Conservation (phyloP, 2,888 invertebrate species). For the Aquatica leii region DNA sequence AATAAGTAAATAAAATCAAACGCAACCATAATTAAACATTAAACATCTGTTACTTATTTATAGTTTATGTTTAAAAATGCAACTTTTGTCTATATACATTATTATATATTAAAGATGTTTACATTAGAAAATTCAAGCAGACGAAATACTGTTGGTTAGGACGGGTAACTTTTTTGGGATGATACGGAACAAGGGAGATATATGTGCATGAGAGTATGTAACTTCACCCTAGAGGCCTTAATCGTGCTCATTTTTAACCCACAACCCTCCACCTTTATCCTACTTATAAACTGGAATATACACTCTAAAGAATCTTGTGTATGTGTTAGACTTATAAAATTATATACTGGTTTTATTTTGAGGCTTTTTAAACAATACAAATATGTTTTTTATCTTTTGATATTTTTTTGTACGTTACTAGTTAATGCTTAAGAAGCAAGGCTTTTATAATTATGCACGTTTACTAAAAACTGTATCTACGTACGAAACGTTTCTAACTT, state of each 20-base stretch:
- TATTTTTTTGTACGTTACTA: too few species aligned
- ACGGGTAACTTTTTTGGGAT: constrained; percentile 39
- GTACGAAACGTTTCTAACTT: neutral
- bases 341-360: constrained; percentile 30
- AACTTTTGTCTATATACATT: neutral
- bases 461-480: too few species aligned
- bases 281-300: constrained; percentile 46
- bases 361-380: too few species aligned
- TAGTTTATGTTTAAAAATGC: too few species aligned
- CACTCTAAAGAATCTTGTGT: constrained; percentile 37
- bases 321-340: constrained; percentile 33
- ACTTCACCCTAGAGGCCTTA: constrained; percentile 52
- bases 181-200: constrained; percentile 45
- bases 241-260: constrained; percentile 54
- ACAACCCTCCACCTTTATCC: constrained; percentile 45
- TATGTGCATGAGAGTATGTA: constrained; percentile 50
- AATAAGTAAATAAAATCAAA: too few species aligned
- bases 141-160: constrained; percentile 40
- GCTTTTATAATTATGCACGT: too few species aligned
- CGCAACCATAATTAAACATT: too few species aligned
- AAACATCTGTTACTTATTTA: too few species aligned
- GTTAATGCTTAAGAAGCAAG: too few species aligned
- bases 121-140: constrained; percentile 36
- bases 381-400: too few species aligned
- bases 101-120: constrained; percentile 31